These are phyloP conservation scores for Polylopha cassiicola DNA, from an alignment of 2,888 invertebrate genomes.

Conservation along the genomic window DNA sequence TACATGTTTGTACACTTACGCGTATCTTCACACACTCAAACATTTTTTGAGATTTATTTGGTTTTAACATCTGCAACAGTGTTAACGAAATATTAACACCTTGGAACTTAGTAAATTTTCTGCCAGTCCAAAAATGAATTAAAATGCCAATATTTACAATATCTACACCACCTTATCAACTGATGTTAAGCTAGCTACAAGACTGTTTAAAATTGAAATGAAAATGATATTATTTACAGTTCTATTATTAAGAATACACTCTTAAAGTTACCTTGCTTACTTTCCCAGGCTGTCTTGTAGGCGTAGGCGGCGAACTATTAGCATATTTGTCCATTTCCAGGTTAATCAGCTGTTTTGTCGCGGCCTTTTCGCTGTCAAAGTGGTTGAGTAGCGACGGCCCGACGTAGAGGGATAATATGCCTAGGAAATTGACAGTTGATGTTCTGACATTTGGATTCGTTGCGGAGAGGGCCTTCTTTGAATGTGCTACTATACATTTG, in stretches of 20 bases:
- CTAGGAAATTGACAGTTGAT: slow-evolving; percentile 84
- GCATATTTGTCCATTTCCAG: slow-evolving; percentile 89
- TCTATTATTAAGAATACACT: no score
- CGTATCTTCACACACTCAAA: no score
- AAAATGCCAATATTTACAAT: no score
- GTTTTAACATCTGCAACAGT: no score
- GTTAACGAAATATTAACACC: no score
- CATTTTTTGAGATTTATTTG: no score
- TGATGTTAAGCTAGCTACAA: no score
- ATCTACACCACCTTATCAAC: no score
- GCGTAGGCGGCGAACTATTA: slow-evolving; percentile 86
- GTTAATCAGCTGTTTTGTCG: slow-evolving; percentile 89
- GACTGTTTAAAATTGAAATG: no score
- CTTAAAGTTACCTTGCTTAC: slow-evolving; percentile 55
- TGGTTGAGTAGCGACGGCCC: slow-evolving; percentile 85
- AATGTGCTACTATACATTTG: slow-evolving; percentile 84
- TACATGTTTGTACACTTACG: no score
- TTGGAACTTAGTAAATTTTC: no score
- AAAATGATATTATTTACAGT: neutral
- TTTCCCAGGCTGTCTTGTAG: slow-evolving; percentile 78
- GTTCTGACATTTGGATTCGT: slow-evolving; percentile 91
- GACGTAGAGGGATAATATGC: slow-evolving; percentile 88
- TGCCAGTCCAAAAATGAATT: no score
- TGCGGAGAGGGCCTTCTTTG: slow-evolving; percentile 89
- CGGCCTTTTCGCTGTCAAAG: slow-evolving; percentile 92